A percentile compares a stretch with the other conserved stretches of the same genome.
phyloP scores from a whole-genome alignment of 2,113 vertebrate genomes.

The Coptodon bakossiorum region DNA sequence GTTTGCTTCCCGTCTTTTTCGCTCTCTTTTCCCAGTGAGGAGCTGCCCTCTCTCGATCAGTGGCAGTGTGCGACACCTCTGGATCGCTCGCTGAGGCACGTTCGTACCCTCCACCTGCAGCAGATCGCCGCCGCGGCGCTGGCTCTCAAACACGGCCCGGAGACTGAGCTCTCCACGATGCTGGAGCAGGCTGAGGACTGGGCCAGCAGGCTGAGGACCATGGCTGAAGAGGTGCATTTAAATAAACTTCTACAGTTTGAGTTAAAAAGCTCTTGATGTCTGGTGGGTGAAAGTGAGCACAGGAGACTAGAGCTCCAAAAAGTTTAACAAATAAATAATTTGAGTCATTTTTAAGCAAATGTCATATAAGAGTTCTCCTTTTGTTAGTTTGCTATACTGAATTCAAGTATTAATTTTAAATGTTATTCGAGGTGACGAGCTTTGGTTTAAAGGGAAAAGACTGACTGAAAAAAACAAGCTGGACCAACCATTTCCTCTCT shows the following conservation, averaged over 20 bases:
- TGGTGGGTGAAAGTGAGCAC: not conserved
- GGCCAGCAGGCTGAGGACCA: constrained; percentile 71
- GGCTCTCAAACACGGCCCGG: constrained; percentile 71
- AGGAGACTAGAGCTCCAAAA: not conserved
- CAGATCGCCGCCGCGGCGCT: constrained; percentile 77
- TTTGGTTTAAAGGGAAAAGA: not conserved
- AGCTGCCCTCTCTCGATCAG: constrained; percentile 66
- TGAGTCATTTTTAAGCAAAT: not conserved
- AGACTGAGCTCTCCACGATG: constrained; percentile 53
- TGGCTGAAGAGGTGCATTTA: constrained; percentile 82
- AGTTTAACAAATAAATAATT: accelerated
- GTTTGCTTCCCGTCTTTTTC: accelerated
- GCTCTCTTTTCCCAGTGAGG: constrained; percentile 60
- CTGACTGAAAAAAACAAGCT: not conserved
- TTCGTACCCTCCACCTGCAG: constrained; percentile 74
- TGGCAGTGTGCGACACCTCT: constrained; percentile 78
- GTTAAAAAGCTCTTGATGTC: not conserved
- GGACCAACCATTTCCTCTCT: accelerated
- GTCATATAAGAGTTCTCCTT: not conserved
- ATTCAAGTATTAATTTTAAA: not conserved
- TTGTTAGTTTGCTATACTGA: not conserved
- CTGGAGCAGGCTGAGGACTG: constrained; percentile 93
- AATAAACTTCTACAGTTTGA: not conserved
- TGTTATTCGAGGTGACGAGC: not conserved
- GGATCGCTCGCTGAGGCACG: constrained; percentile 77